Evolutionary conservation across 2,113 vertebrate genomes (phyloP).

Genomic region (Tylochromis polylepis): DNA sequence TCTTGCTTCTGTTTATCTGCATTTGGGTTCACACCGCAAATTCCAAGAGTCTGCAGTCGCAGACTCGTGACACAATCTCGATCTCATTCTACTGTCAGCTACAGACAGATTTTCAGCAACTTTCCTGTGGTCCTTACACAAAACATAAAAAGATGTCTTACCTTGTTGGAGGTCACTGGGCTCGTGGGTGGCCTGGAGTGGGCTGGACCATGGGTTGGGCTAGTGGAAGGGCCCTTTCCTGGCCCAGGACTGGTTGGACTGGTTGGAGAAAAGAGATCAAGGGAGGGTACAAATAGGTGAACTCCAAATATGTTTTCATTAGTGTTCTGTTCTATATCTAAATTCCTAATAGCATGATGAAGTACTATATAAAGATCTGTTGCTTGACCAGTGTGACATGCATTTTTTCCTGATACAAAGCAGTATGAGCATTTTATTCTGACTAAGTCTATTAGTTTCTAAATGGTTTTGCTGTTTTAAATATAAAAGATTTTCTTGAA

Average conservation of each 20-base stretch:
- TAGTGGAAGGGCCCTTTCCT: background rate
- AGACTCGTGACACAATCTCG: rapidly evolving
- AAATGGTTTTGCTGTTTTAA: too few species aligned
- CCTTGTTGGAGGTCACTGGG: conserved; percentile 42
- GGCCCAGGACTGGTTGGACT: conserved; percentile 39
- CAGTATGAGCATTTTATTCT: too few species aligned
- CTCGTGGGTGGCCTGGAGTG: background rate
- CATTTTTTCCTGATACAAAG: background rate
- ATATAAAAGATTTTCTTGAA: too few species aligned
- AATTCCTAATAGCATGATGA: background rate
- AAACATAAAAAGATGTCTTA: conserved; percentile 18
- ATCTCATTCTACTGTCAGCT: background rate
- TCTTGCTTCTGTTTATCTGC: background rate
- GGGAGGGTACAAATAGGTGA: background rate
- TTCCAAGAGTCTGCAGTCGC: background rate
- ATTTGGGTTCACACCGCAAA: background rate
- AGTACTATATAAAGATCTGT: background rate
- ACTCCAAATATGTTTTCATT: background rate
- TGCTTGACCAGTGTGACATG: background rate
- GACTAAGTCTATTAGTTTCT: too few species aligned
- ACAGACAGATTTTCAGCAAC: background rate
- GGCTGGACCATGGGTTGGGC: background rate
- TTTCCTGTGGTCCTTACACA: background rate
- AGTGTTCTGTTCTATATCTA: background rate
- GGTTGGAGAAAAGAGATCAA: background rate